Base-by-base conservation (phyloP, 2,797 vertebrate species). In the Falco concolor region DNA sequence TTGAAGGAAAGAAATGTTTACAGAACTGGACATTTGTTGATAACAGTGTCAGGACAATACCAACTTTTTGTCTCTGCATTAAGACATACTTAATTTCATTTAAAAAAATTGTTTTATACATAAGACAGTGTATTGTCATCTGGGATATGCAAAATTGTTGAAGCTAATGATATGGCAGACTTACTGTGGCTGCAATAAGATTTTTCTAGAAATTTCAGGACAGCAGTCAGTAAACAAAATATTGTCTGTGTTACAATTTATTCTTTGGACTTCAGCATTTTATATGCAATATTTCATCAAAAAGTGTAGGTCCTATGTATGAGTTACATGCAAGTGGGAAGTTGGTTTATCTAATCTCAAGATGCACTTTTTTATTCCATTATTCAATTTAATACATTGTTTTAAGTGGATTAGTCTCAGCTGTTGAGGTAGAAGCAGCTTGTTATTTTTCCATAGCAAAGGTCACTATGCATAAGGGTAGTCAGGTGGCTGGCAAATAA, bases 341-440 rank as follows among this genome's bases (percentile, higher is more conserved):
- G 82, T 81, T 85, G 86, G 68, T 88, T 91, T 77, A 53, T 45
- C 67, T 75, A 38, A 61, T 65, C 69, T 93, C 34, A 91, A 95
- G 89, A 81, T 5, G 4, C 36, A 16, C 18, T 89, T 74, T 94
- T 95, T 72, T 36, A 92, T 86, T 93, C 91, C 80, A n/a, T 90
- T 81, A 50, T 69, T 83, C 67, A 68, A 94, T 88, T 89, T 76
- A 94, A 79, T 88, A 36, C 45, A 45, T 93, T 95, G 82, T 96
- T 97, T 96, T 96, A 97, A 96, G 90, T 94, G 97, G 94, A 86
- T 94, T 75, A 53, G 72, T 90, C 69, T 96, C 96, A 96, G 96
- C 95, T 97, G 96, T 88, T 73, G 92, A 89, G 59, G 83, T 72
- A 32, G 68, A 79, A 89, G 80, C 73, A 84, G 69, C 76, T 92